phyloP scores from a whole-genome alignment of 2,888 invertebrate species.

The Cynaeus angustus region DNA sequence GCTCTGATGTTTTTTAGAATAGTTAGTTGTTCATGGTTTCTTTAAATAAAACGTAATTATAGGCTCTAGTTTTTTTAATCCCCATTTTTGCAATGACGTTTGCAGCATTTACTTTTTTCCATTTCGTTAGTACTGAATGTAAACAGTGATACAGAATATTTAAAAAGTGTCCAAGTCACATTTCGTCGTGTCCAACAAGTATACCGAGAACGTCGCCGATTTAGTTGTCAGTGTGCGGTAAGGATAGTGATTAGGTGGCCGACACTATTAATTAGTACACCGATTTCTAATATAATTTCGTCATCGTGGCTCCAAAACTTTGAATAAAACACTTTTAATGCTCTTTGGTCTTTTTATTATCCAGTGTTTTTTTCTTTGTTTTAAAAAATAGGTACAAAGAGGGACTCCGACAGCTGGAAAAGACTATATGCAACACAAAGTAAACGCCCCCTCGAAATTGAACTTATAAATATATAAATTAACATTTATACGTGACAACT shows the following conservation, averaged over 20 bases:
- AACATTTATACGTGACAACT: conserved; percentile 21
- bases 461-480: conserved; percentile 32
- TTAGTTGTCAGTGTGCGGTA: too few species aligned
- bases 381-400: conserved; percentile 7
- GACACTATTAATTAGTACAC: too few species aligned
- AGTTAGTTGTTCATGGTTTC: conserved; percentile 46
- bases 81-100: not conserved
- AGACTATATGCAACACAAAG: not conserved
- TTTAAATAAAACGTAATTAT: conserved; percentile 42
- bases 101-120: not conserved
- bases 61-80: not conserved
- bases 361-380: conserved; percentile 10
- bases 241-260: too few species aligned
- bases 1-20: conserved; percentile 41
- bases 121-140: too few species aligned
- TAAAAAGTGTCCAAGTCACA: too few species aligned
- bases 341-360: conserved; percentile 36
- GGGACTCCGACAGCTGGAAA: not conserved
- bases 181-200: too few species aligned
- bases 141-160: too few species aligned
- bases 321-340: not conserved
- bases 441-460: conserved; percentile 16
- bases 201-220: too few species aligned
- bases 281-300: too few species aligned
- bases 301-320: too few species aligned